Conservation (phyloP, 2,113 vertebrate genomes). For the Neogale vison region DNA sequence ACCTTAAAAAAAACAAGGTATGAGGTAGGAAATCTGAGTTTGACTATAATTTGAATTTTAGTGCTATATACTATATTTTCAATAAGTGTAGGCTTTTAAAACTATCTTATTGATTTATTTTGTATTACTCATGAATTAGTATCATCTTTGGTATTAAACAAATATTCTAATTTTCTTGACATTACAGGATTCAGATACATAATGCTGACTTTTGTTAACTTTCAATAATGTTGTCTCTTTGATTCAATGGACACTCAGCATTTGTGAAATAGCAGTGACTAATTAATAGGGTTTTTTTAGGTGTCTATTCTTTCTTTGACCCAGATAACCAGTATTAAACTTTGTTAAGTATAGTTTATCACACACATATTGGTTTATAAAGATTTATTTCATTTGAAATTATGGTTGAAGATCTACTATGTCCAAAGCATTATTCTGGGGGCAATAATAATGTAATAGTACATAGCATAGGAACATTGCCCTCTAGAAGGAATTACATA, state of each 20-base stretch:
- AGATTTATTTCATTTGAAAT: background rate
- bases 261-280: background rate
- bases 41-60: slow-evolving; percentile 2
- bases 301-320: background rate
- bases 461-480: background rate
- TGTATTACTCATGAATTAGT: background rate
- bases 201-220: background rate
- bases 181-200: background rate
- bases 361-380: background rate
- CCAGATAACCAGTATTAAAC: background rate
- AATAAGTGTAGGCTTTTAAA: background rate
- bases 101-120: background rate
- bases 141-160: background rate
- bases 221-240: slow-evolving; percentile 14
- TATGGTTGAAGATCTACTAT: background rate
- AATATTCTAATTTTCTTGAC: background rate
- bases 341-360: background rate
- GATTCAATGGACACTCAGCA: background rate
- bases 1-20: background rate
- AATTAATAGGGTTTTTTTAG: background rate
- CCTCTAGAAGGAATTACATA: background rate
- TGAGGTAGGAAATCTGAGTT: background rate
- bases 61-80: background rate
- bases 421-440: background rate
- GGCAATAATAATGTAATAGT: background rate